Base-by-base conservation (phyloP, 1,140 invertebrate genomes). In the Anagrus nilaparvatae region DNA sequence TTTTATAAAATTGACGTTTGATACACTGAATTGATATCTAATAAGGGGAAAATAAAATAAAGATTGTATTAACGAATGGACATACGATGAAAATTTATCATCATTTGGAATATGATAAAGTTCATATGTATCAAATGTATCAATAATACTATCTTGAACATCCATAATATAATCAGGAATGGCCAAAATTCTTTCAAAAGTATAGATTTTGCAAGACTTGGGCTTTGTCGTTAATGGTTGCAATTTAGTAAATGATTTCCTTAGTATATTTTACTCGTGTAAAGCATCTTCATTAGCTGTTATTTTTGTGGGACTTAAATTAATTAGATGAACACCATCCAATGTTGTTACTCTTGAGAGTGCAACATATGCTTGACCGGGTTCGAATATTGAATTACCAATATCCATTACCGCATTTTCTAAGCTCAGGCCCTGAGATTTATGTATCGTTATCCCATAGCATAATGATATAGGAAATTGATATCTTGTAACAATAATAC, bases 381-480 rank as follows among this genome's bases (percentile, higher is more conserved):
- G 32, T 42, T 41, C 46, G 33, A 63, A 61, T 23, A 61, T 37
- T 18, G 43, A 45, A 48, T 53, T 55, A 14, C 51, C 54, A n/a
- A 50, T 42, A 44, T 60, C 52, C 6, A 60, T 41, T 6, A 61
- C 24, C 17, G 46, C 52, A 42, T 46, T 54, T 14, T 51, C 28
- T 17, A 63, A 49, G 37, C 53, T 61, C 8, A 62, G 40, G 8
- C 61, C 58, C 48, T 65, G 60, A 48, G 52, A 53, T 50, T 61
- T 65, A 40, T 65, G 61, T 24, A 66, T 53, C 9, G 60, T 64
- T 13, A 60, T 57, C 12, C 49, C 58, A 53, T 60, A 63, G 27
- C 58, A 58, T 6, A 59, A 25, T 20, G 29, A 47, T 16, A 63
- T 47, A 14, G 61, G 59, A 55, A 62, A 66, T 49, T 65, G 61